Evolutionary conservation across 2,888 invertebrate species (phyloP), one percentile per base, ranked within the genome.

Genomic region (Drosophila longiperda): DNA sequence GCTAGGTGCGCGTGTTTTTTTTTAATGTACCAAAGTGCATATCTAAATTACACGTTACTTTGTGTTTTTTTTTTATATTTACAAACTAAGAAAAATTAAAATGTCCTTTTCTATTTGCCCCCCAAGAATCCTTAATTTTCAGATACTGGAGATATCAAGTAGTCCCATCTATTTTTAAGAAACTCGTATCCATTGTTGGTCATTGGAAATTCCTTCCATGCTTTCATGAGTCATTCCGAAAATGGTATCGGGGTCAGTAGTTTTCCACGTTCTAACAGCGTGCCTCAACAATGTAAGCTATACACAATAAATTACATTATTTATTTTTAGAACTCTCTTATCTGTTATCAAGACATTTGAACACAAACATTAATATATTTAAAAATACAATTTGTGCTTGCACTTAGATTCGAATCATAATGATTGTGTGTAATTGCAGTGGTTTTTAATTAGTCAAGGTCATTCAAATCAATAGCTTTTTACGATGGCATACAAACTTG

Each of bases 221-320:
- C 59, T 26, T 36, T 12, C 26, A 60, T 75, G 69, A 75, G 53
- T 78, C 79, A 76, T 57, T 17, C 29, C 2, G 34, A 23, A 36
- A 36, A 38, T 73, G 29, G 17, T 23, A 59, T 66, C 38, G 52
- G 50, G 20, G 57, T 53, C 50, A 58, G 66, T 64, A 80, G 34
- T 76, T 87, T 87, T 83, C 80, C 86, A 77, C 67, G 78, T 65
- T 73, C 53, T 65, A 49, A 38, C 33, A 59, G 54, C 64, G 36
- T 77, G 62, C 4, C 45, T 45, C 45, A 45, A 40, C 40, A 40
- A 20, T 57, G 20, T 49, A 8, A 38, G n/a, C 26, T 12, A 38
- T 38, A 38, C 52, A 34, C 17, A 75, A 69, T 49, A 33, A 12
- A 42, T 59, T 17, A 20, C 63, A 69, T 62, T 52, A 66, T 71